Evolutionary conservation across 2,888 invertebrate genomes (phyloP).

Genomic region (Adineta ricciae): DNA sequence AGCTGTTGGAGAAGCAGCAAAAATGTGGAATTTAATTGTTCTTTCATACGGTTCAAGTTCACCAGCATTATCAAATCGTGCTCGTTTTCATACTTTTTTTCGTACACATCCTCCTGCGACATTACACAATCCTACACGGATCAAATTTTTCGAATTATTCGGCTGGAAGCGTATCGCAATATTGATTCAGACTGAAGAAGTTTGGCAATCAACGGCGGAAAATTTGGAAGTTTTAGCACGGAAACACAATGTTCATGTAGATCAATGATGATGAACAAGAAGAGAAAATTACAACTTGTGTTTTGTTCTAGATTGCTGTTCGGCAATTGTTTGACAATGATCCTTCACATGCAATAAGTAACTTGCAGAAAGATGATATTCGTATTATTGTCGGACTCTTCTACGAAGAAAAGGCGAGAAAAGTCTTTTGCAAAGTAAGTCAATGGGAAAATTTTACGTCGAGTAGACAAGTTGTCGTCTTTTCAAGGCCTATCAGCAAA

Average conservation of each 20-base stretch:
- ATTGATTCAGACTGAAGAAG: conserved; percentile 93
- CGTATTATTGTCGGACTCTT: conserved; percentile 93
- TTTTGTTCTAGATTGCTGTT: conserved; percentile 71
- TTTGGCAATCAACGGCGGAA: conserved; percentile 56
- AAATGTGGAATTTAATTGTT: conserved; percentile 99
- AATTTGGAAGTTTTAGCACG: conserved; percentile 36
- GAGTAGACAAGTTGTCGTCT: conserved; percentile 3
- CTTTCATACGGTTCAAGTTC: conserved; percentile 96
- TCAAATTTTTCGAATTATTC: conserved; percentile 88
- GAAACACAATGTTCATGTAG: conserved; percentile 37
- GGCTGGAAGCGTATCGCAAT: conserved; percentile 95
- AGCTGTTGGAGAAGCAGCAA: conserved; percentile 94
- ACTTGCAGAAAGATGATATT: conserved; percentile 82
- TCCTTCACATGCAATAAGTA: conserved; percentile 87
- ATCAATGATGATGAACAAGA: background rate
- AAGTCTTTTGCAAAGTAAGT: conserved; percentile 81
- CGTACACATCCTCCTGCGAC: conserved; percentile 98
- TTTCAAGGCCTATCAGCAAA: conserved; percentile 65
- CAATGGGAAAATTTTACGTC: background rate
- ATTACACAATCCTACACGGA: conserved; percentile 91
- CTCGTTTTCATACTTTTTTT: conserved; percentile 91
- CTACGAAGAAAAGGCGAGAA: conserved; percentile 89
- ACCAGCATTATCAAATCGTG: conserved; percentile 88
- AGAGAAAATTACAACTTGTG: conserved; percentile 60
- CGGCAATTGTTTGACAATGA: conserved; percentile 92